Evolutionary conservation across 2,888 invertebrate genomes (phyloP).

Genomic region (Sinohyriopsis cumingii): DNA sequence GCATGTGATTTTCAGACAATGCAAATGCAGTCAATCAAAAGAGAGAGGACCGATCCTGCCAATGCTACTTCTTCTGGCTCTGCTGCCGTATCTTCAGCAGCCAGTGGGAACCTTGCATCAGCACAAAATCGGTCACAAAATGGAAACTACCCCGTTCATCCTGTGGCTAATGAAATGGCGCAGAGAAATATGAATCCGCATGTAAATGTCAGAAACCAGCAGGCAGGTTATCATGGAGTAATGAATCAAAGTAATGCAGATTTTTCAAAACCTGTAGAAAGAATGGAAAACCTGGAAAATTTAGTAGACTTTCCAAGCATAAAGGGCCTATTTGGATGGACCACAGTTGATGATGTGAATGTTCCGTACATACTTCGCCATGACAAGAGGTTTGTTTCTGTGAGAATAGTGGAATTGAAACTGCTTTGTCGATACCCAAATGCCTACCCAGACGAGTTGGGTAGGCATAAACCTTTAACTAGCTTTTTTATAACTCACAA

Average conservation of each 20-base stretch:
- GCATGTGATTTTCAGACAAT: conserved; percentile 30
- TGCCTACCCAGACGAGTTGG: conserved; percentile 83
- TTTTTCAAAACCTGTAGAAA: conserved; percentile 4
- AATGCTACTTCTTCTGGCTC: conserved; percentile 5
- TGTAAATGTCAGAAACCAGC: too few species aligned
- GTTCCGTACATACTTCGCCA: conserved; percentile 89
- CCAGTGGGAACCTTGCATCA: too few species aligned
- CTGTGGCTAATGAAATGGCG: too few species aligned
- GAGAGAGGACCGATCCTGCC: conserved; percentile 38
- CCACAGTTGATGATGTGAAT: conserved; percentile 81
- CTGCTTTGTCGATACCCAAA: conserved; percentile 73
- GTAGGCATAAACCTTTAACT: conserved; percentile 89
- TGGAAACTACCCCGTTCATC: too few species aligned
- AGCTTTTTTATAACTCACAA: conserved; percentile 94
- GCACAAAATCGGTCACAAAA: too few species aligned
- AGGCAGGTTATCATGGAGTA: too few species aligned
- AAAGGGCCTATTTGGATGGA: conserved; percentile 88
- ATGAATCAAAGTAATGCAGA: too few species aligned
- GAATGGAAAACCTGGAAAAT: conserved; percentile 29
- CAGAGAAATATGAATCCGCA: too few species aligned
- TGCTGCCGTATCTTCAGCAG: too few species aligned
- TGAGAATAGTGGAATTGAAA: conserved; percentile 93
- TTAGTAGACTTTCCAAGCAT: conserved; percentile 71
- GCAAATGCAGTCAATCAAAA: conserved; percentile 36
- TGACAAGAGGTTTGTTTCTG: conserved; percentile 91